Evolutionary conservation across 2,797 vertebrate species (phyloP), one percentile per base, ranked within the genome.

Genomic region (Premnoplex brunnescens): DNA sequence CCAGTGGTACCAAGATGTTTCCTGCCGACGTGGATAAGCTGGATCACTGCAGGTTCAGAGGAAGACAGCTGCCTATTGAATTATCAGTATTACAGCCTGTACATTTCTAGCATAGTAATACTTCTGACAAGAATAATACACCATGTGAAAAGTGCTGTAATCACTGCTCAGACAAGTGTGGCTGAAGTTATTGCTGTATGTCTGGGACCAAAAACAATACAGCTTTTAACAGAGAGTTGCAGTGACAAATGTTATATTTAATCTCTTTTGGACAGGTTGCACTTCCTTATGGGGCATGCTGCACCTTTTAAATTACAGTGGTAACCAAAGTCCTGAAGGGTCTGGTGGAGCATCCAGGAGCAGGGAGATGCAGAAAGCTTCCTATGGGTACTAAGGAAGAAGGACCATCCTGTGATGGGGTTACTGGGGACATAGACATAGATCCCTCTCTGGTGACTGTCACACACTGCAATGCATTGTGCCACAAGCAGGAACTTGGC

Each of bases 401-500:
- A 15, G 7, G 6, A 51, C 1, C 34, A 2, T 22, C 73, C 86
- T 55, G 17, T 46, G n/a, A 9, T 32, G 43, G 55, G 28, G 10
- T n/a, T 68, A 0, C 48, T 6, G 10, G 9, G 23, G 22, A 3
- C 4, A 7, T n/a, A 48, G 10, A 28, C 9, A 10, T 55, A 54
- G 19, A 3, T 60, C 10, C 10, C 3, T 73, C 73, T 79, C 36
- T 1, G 2, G 28, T 48, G 43, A 18, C 34, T 71, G 74, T 24
- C 7, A 6, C 4, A 1, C 10, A 1, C 23, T 44, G 39, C 32
- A 24, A 30, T 3, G 0, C 37, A 16, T 46, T 0, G 1, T 36
- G 22, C 23, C 6, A 5, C 2, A 21, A 63, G 19, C 13, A 41
- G 49, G 14, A 89, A 11, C 23, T 51, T 76, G 34, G 20, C 10